Base-by-base conservation (phyloP, 2,797 vertebrate species). In the Dendrocincla tyrannina region DNA sequence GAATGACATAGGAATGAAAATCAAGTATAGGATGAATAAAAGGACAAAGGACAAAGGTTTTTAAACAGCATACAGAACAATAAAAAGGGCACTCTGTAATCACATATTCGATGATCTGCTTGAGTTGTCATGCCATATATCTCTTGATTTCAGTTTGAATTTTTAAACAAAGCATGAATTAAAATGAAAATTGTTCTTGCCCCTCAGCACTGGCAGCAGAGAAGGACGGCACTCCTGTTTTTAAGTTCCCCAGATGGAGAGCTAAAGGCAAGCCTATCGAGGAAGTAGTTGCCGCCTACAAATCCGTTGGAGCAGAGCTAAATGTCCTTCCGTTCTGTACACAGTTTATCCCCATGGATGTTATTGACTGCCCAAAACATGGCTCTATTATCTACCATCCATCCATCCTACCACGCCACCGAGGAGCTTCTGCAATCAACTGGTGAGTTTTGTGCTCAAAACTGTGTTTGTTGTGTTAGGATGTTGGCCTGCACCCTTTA, bases 351-450 rank as follows among this genome's bases (percentile, higher is more conserved):
- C 99, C 99, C 70, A 99, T 99, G 98, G 98, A 98, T 70, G 97
- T 99, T 72, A 99, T 99, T 69, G 98, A 98, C 22, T 69, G 95
- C 66, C 98, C 99, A 17, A 98, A 97, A 91, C 98, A 98, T 3
- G 99, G 99, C 32, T 99, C 99, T 76, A 98, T 99, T 95, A 98
- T 99, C 91, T 99, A 99, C 85, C 99, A 99, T 86, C 99, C 99
- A 1, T 99, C 99, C 32, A 97, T 99, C 82, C 97, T 99, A 63
- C 99, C 99, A 63, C 98, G 97, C 30, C 99, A 99, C 96, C 97
- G 99, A 93, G 99, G 99, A 75, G 98, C 98, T 62, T 99, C 98
- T 62, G 98, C 99, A 85, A 99, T 99, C 93, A 99, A 99, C 96
- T 99, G 99, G 99, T 99, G 94, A 98, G 98, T 66, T 80, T 79